A percentile compares a stretch with the other conserved stretches of the same genome.
Conservation (phyloP, 2,113 vertebrate species). For the Cheirogaleus medius region DNA sequence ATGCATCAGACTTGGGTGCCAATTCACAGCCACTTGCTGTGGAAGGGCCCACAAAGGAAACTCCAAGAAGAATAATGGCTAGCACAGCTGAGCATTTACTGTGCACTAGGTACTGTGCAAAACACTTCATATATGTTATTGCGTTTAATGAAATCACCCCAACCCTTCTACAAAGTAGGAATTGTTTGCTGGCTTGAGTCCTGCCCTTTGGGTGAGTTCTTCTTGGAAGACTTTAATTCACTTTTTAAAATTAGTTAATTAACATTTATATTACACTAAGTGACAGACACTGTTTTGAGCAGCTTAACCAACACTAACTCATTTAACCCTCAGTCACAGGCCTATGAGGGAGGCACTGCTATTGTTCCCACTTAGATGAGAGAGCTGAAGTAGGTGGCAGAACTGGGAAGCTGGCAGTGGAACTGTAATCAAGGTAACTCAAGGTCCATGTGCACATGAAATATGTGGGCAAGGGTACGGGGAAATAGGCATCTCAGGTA, state of each 20-base stretch:
- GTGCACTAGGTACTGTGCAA: neutral
- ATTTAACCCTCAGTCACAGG: neutral
- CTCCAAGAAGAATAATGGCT: neutral
- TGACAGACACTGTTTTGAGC: neutral
- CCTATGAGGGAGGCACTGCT: neutral
- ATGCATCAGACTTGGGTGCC: neutral
- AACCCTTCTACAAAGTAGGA: neutral
- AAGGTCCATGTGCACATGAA: neutral
- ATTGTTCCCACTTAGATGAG: neutral
- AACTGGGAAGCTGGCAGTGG: neutral
- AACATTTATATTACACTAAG: neutral
- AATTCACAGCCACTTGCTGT: neutral
- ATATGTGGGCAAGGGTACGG: neutral
- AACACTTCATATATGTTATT: neutral
- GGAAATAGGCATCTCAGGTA: neutral
- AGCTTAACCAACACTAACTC: conserved; percentile 19
- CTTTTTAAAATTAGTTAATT: neutral
- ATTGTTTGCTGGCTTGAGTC: neutral
- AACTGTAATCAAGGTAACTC: neutral
- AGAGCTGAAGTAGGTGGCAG: neutral
- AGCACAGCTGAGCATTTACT: neutral
- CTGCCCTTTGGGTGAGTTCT: neutral
- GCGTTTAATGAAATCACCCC: neutral
- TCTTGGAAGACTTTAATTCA: neutral
- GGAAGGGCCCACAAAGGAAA: neutral